Evolutionary conservation across 2,113 vertebrate genomes (phyloP).

Genomic region (Ictalurus punctatus): DNA sequence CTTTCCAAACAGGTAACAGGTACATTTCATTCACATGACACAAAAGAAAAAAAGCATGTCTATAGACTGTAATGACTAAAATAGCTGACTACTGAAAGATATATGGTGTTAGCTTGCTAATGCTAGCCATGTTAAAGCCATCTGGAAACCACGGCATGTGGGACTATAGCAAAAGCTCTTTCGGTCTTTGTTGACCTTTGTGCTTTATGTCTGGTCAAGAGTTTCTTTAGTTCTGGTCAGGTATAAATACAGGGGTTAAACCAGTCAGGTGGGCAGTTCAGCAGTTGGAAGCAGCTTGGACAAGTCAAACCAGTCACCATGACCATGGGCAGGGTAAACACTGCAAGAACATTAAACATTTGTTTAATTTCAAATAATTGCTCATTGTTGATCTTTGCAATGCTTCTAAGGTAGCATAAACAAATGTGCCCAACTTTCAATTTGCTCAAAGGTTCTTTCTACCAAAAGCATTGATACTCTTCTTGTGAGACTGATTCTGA

Average conservation of each 20-base stretch:
- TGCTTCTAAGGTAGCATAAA: not conserved
- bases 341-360: not conserved
- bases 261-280: slow-evolving; percentile 9
- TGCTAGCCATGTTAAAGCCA: not conserved
- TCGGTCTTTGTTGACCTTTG: not conserved
- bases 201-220: slow-evolving; percentile 23
- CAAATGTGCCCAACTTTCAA: not conserved
- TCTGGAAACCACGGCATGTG: not conserved
- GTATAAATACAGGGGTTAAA: slow-evolving; percentile 27
- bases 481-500: not conserved
- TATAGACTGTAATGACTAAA: not conserved
- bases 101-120: not conserved
- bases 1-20: not conserved
- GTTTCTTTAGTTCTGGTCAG: slow-evolving; percentile 2
- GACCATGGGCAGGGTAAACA: slow-evolving; percentile 21
- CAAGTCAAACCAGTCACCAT: not conserved
- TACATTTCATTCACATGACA: not conserved
- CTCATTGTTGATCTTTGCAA: not conserved
- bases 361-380: not conserved
- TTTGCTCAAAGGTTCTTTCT: not conserved
- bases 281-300: not conserved
- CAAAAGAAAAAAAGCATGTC: not conserved
- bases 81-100: not conserved
- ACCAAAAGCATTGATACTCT: not conserved
- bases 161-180: not conserved